phyloP scores from a whole-genome alignment of 2,113 vertebrate species.

The Lagopus muta region DNA sequence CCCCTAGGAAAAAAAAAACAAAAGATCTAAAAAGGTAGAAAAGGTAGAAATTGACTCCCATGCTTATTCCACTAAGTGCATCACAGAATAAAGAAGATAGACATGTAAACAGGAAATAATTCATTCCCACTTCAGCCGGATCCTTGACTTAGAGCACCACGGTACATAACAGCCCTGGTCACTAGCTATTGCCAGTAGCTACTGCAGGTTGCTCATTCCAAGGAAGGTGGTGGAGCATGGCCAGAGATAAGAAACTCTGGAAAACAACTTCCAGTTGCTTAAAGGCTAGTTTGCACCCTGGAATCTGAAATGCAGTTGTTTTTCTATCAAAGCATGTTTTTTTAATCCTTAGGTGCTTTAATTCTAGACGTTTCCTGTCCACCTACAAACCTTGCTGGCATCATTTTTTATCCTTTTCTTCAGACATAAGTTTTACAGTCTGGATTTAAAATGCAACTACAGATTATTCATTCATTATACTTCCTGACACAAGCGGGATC shows the following conservation, averaged over 20 bases:
- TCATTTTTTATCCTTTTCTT: constrained; percentile 4
- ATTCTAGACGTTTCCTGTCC: background rate
- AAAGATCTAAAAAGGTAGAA: background rate
- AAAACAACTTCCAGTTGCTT: background rate
- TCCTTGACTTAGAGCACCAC: background rate
- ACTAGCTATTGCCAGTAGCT: background rate
- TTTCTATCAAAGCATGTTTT: background rate
- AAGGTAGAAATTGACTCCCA: rapidly evolving
- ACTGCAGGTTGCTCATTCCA: background rate
- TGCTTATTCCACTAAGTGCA: background rate
- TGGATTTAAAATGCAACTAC: background rate
- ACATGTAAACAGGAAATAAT: background rate
- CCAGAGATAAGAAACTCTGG: background rate
- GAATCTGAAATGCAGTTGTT: background rate
- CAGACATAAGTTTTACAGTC: background rate
- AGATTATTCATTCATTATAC: constrained; percentile 27
- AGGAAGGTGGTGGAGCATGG: background rate
- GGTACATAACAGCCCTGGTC: background rate
- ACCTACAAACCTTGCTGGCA: background rate
- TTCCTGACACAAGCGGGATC: background rate
- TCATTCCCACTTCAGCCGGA: background rate
- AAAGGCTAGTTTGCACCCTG: background rate
- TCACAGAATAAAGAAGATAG: background rate
- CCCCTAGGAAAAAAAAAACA: background rate
- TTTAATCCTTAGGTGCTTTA: background rate